Conservation (phyloP, 2,888 invertebrate genomes). For the Acanthosepion esculentum region DNA sequence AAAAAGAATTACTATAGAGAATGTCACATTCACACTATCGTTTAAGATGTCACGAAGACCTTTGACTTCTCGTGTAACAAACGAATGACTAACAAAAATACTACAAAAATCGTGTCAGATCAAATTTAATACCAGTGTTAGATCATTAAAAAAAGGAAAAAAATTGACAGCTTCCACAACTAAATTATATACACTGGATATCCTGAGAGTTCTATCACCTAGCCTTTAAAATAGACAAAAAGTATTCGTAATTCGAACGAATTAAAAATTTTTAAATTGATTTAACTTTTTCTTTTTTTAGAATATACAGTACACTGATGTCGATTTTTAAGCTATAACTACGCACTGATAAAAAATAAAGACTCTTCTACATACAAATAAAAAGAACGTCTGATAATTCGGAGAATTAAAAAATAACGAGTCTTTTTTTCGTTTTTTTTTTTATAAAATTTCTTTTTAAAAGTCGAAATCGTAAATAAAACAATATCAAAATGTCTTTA, state of each 20-base stretch:
- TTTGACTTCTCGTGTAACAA: not conserved
- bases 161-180: not conserved
- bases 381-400: not conserved
- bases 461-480: no score
- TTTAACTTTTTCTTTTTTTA: not conserved
- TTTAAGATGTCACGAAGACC: conserved; percentile 15
- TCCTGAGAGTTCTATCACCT: not conserved
- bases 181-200: not conserved
- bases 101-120: not conserved
- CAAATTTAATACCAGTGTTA: not conserved
- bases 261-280: no score
- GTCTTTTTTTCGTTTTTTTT: not conserved
- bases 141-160: not conserved
- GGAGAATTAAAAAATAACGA: not conserved
- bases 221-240: not conserved
- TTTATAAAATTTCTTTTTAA: not conserved
- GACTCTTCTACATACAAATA: not conserved
- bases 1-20: no score
- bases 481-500: no score
- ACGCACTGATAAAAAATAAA: not conserved
- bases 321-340: not conserved
- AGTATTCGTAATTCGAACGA: no score
- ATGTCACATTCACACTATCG: not conserved
- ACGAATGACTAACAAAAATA: not conserved
- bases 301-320: not conserved